phyloP scores from a whole-genome alignment of 1,140 invertebrate species.

The Polypedilum vanderplanki region DNA sequence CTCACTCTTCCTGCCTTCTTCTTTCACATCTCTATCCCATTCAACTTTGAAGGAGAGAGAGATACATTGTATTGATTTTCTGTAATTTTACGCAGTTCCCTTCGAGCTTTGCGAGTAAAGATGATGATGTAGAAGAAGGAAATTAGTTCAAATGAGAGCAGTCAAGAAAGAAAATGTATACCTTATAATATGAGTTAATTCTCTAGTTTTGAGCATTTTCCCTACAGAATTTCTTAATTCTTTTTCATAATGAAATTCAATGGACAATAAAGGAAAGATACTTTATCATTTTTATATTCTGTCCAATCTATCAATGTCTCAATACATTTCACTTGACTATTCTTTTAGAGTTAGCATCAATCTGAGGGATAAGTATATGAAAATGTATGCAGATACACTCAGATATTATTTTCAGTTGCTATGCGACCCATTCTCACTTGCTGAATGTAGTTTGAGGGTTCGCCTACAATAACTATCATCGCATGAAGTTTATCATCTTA shows the following conservation, averaged over 20 bases:
- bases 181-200: no score
- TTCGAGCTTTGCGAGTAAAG: background rate
- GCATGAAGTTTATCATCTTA: background rate
- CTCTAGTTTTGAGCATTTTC: no score
- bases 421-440: background rate
- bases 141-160: no score
- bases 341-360: background rate
- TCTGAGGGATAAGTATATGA: background rate
- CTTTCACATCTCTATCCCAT: background rate
- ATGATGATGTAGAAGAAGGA: background rate
- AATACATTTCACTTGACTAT: background rate
- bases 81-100: constrained; percentile 11
- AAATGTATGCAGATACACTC: background rate
- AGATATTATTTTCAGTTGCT: background rate
- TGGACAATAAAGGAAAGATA: no score
- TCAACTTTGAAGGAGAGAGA: background rate
- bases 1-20: background rate
- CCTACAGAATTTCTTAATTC: no score
- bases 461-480: background rate
- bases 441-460: constrained; percentile 9
- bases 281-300: background rate
- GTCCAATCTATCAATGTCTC: background rate
- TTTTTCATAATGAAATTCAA: no score
- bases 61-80: constrained; percentile 13
- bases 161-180: no score